These are phyloP conservation scores for Hypanus sabinus DNA, from an alignment of 2,113 vertebrate genomes.

Conservation along the genomic window DNA sequence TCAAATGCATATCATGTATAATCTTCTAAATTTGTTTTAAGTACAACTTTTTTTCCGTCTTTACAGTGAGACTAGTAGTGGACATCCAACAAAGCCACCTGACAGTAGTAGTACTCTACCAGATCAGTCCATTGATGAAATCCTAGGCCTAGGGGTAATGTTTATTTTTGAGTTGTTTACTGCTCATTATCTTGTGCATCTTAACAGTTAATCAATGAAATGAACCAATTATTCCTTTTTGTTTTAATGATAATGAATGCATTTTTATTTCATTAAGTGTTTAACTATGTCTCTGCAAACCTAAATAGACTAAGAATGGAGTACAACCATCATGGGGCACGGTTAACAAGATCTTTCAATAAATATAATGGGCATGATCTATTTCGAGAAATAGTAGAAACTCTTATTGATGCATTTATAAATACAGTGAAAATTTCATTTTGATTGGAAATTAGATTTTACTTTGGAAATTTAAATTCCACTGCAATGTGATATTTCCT, in stretches of 20 bases:
- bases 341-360: background rate
- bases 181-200: background rate
- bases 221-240: background rate
- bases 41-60: conserved; percentile 43
- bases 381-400: background rate
- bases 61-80: conserved; percentile 66
- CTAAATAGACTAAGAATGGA: background rate
- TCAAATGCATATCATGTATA: background rate
- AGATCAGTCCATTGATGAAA: conserved; percentile 92
- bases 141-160: conserved; percentile 85
- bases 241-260: background rate
- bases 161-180: background rate
- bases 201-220: background rate
- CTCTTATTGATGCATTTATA: background rate
- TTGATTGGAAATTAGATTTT: background rate
- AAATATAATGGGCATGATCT: background rate
- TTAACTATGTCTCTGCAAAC: background rate
- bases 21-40: conserved; percentile 39
- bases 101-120: conserved; percentile 66
- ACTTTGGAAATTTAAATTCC: background rate
- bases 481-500: background rate
- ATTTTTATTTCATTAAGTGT: too few relatives aligned
- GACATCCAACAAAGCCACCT: conserved; percentile 69
- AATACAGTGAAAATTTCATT: background rate
- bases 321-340: background rate